Conservation (phyloP, 2,888 invertebrate species). For the Synergus japonicus region DNA sequence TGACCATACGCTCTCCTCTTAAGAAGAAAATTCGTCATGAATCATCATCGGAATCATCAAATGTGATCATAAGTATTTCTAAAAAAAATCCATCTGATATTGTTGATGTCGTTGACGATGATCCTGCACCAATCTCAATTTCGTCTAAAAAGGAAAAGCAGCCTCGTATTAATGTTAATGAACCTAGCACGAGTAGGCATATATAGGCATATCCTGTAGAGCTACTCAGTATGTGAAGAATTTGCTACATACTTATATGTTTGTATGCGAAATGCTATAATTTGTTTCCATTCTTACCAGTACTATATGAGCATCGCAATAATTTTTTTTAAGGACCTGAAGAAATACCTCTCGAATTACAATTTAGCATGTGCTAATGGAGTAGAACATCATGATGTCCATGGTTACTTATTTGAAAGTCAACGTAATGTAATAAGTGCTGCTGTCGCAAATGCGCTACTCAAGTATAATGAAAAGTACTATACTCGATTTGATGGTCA, state of each 20-base stretch:
- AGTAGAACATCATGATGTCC: neutral
- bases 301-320: neutral
- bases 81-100: neutral
- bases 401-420: constrained; percentile 2
- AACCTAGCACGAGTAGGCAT: neutral
- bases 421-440: constrained; percentile 1
- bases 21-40: neutral
- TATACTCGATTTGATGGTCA: neutral
- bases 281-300: neutral
- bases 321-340: neutral
- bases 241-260: neutral
- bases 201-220: neutral
- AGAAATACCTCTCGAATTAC: neutral
- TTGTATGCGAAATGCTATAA: neutral
- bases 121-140: too few species aligned
- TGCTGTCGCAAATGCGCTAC: constrained; percentile 11
- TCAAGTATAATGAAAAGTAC: constrained; percentile 5
- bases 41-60: neutral
- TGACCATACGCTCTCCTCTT: neutral
- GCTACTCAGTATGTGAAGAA: neutral
- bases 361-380: neutral
- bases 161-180: neutral
- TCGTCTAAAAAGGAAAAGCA: too few species aligned
- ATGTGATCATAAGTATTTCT: neutral
- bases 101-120: too few species aligned